Evolutionary conservation across 2,888 invertebrate species (phyloP), one percentile per base, ranked within the genome.

Genomic region (Stenotaenia linearis): DNA sequence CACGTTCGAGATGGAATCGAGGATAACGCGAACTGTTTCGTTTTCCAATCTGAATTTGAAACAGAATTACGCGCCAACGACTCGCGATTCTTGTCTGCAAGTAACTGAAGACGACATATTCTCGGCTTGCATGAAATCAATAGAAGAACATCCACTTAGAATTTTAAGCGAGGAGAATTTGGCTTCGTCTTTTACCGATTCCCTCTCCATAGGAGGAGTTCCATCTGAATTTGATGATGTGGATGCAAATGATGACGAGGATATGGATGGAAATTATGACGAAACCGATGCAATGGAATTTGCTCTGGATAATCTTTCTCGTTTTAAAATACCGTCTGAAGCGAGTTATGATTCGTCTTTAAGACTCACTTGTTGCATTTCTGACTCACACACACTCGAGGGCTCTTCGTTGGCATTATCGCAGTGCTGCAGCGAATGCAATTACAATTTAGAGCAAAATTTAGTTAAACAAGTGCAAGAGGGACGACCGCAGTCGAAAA

Each of bases 61-160:
- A 15, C n/a, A 75, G 1, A 23, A 75, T 21, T 75, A 25, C 45
- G 28, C 28, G 15, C 94, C 94, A 76, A 94, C 92, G 89, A 93
- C 93, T 86, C 45, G 45, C 6, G 96, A 94, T 86, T 92, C 91
- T 80, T 95, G 95, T 32, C 23, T 82, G 28, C 81, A 87, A 86
- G 88, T 88, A 28, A 96, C 95, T 6, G 96, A 96, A 87, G 96
- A 96, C 87, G 96, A 96, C 85, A 96, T 96, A 81, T 94, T 95
- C 93, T 82, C 92, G 92, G 56, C 89, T 89, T 83, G 87, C 88
- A 77, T 92, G 92, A 84, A 91, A 92, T 87, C 91, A 91, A 74
- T 85, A 92, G 40, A 90, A 90, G 0, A 92, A 92, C 96, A 96
- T 89, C 96, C 96, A 0, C 87, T 96, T 77, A 89, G 95, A 83